Evolutionary conservation across 2,113 vertebrate species (phyloP), one percentile per base, ranked within the genome.

Genomic region (Chascanopsetta lugubris): DNA sequence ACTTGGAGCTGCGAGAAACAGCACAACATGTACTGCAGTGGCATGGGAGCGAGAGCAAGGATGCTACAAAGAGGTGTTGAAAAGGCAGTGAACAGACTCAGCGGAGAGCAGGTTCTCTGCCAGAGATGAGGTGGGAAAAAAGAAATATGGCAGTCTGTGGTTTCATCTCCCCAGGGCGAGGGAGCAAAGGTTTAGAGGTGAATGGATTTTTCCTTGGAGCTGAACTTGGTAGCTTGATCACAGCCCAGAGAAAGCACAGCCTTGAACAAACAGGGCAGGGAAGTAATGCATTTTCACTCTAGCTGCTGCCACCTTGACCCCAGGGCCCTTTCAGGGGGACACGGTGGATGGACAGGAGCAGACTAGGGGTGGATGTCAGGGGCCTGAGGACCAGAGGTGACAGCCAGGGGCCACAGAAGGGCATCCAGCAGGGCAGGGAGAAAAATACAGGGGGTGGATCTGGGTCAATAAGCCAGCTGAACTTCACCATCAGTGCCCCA

Each of bases 401-500:
- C 17, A 76, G 82, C 80, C 80, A 38, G 63, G 68, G 83, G 75
- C 50, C 79, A 69, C 57, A 34, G 50, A 75, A 70, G 79, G 77
- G 80, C 77, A 79, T 11, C 66, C 15, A 59, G 50, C 71, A 61
- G 65, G 62, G 84, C 76, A 85, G 50, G 80, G 59, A 50, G 66
- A 77, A 38, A 72, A 79, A 83, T 76, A 80, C 78, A 80, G 67
- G 77, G 82, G 78, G 77, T 80, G 84, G 90, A 87, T 64, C 45
- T 81, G 86, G 90, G 86, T 91, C 90, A 91, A 75, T 13, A 51
- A 89, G 77, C 67, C 71, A 53, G 68, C 83, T 90, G 88, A 90
- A 91, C 88, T 91, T 91, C 86, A 89, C 88, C 87, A 89, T 91
- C 87, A 84, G 82, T 86, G 85, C 88, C 85, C 88, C 85, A 87